phyloP scores from a whole-genome alignment of 2,113 vertebrate genomes.

The Odocoileus virginianus region DNA sequence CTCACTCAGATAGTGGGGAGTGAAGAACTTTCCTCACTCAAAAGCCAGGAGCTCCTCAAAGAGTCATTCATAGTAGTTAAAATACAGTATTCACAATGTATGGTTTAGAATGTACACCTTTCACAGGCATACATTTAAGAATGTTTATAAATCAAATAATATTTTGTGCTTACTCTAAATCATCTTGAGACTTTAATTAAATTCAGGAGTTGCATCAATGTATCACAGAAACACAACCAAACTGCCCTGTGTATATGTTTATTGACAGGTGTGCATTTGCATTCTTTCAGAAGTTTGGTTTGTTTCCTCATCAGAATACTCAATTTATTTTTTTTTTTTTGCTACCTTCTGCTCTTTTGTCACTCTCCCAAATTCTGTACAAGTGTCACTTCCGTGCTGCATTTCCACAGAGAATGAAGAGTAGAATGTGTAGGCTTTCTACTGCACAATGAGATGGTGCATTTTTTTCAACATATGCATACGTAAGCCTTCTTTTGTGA shows the following conservation, averaged over 20 bases:
- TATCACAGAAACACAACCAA: not conserved
- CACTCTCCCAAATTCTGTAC: slow-evolving; percentile 74
- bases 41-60: not conserved
- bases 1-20: not conserved
- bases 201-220: not conserved
- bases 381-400: slow-evolving; percentile 79
- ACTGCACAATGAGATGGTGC: slow-evolving; percentile 78
- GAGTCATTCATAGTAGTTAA: not conserved
- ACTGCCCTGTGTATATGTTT: not conserved
- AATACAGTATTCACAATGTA: not conserved
- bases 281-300: slow-evolving; percentile 53
- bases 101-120: not conserved
- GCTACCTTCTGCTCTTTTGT: slow-evolving; percentile 63
- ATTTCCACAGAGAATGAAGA: slow-evolving; percentile 77
- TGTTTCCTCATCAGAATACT: slow-evolving; percentile 32
- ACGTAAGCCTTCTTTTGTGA: slow-evolving; percentile 87
- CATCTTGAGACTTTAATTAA: not conserved
- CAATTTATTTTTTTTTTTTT: slow-evolving; percentile 8
- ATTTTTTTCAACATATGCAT: slow-evolving; percentile 83
- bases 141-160: not conserved
- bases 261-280: not conserved
- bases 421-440: slow-evolving; percentile 79
- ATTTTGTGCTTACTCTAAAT: not conserved
- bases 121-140: not conserved
- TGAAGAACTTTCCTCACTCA: not conserved